phyloP scores from a whole-genome alignment of 2,113 vertebrate species.

The Triplophysa siluroides region DNA sequence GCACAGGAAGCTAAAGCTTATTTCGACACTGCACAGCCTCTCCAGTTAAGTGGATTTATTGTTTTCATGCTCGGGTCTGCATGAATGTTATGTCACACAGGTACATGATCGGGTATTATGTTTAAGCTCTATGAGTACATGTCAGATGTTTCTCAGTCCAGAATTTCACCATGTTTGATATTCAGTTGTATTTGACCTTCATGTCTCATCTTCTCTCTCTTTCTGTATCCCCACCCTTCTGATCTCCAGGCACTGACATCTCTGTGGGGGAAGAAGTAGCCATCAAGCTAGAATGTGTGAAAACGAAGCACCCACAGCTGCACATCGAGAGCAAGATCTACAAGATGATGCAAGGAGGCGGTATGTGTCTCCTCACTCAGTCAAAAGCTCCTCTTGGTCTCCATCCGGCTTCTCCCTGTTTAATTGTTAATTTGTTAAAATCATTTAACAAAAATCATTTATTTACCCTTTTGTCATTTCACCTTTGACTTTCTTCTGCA shows the following conservation, averaged over 20 bases:
- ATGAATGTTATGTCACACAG: neutral
- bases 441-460: too few species aligned
- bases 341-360: slow-evolving; percentile 99
- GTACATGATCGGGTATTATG: neutral
- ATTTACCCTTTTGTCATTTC: too few species aligned
- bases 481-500: too few species aligned
- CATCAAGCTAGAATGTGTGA: slow-evolving; percentile 97
- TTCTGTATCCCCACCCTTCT: slow-evolving; percentile 14
- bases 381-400: slow-evolving; percentile 9
- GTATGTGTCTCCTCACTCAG: slow-evolving; percentile 62
- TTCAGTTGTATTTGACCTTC: neutral
- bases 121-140: neutral
- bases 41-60: slow-evolving; percentile 20
- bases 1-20: neutral
- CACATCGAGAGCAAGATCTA: slow-evolving; percentile 99
- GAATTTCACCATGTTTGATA: neutral
- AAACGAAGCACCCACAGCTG: slow-evolving; percentile 97
- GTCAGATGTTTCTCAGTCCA: neutral
- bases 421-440: neutral
- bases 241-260: slow-evolving; percentile 88
- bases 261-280: slow-evolving; percentile 93
- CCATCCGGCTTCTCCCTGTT: slow-evolving; percentile 11
- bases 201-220: neutral
- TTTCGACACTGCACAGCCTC: slow-evolving; percentile 11
- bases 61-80: neutral